Percentiles rank a stretch among this genome's conserved stretches.
Conservation (phyloP, 2,797 vertebrate species). For the Galaxias olidus region DNA sequence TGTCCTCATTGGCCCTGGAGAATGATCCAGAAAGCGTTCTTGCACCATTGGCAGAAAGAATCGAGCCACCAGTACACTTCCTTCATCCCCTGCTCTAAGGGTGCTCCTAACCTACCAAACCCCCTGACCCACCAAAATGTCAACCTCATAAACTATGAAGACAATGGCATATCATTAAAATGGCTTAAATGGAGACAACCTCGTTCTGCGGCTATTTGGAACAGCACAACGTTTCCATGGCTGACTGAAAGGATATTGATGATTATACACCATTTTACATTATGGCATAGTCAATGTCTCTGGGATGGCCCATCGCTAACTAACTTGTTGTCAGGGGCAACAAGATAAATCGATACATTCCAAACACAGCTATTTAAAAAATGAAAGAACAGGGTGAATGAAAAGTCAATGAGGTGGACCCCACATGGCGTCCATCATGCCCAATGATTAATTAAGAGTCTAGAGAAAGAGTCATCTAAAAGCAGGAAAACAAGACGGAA, state of each 20-base stretch:
- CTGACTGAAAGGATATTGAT: too few relatives aligned
- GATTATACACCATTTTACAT: too few relatives aligned
- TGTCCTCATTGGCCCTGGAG: constrained; percentile 31
- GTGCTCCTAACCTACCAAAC: too few relatives aligned
- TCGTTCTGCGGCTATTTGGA: too few relatives aligned
- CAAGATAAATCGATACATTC: not conserved
- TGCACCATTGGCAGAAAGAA: constrained; percentile 6
- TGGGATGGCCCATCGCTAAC: too few relatives aligned
- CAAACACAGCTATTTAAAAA: not conserved
- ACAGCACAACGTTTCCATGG: too few relatives aligned
- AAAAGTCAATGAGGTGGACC: not conserved
- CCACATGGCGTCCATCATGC: not conserved
- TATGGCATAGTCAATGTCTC: too few relatives aligned
- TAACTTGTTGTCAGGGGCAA: not conserved
- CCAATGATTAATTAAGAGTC: not conserved
- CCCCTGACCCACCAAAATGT: too few relatives aligned
- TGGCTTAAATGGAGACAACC: too few relatives aligned
- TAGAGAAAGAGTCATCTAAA: not conserved
- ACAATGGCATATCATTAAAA: too few relatives aligned
- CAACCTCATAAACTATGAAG: too few relatives aligned
- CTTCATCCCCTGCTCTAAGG: not conserved
- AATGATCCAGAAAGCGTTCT: constrained; percentile 12
- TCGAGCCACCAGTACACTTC: not conserved
- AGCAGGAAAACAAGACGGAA: too few relatives aligned
- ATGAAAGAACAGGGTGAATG: not conserved